Conservation (phyloP, 2,113 vertebrate genomes). For the Guaruba guarouba region DNA sequence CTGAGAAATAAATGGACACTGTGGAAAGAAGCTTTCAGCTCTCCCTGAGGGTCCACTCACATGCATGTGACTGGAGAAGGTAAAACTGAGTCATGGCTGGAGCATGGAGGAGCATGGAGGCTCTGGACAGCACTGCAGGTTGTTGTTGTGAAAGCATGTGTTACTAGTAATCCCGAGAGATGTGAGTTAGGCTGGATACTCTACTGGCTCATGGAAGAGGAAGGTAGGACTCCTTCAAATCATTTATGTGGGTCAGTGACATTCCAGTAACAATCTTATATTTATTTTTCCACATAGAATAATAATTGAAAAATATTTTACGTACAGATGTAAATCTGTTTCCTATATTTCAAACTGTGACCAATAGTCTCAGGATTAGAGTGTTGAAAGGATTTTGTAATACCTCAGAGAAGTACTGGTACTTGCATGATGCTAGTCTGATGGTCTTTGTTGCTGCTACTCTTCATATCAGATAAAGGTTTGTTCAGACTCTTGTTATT, state of each 20-base stretch:
- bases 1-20: not conserved
- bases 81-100: not conserved
- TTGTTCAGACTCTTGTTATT: not conserved
- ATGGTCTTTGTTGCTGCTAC: not conserved
- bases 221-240: not conserved
- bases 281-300: not conserved
- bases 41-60: not conserved
- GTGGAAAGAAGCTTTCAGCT: not conserved
- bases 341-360: not conserved
- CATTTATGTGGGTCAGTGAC: not conserved
- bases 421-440: not conserved
- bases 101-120: too few relatives aligned
- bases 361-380: not conserved
- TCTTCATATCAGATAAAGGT: not conserved
- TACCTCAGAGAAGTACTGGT: not conserved
- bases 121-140: not conserved
- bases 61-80: not conserved
- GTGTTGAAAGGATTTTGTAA: not conserved
- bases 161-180: not conserved
- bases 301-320: not conserved
- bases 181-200: not conserved
- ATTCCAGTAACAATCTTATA: not conserved
- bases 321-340: not conserved
- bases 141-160: fast-evolving
- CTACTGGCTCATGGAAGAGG: not conserved